Evolutionary conservation across 1,140 invertebrate species (phyloP).

Genomic region (Hestina assimilis): DNA sequence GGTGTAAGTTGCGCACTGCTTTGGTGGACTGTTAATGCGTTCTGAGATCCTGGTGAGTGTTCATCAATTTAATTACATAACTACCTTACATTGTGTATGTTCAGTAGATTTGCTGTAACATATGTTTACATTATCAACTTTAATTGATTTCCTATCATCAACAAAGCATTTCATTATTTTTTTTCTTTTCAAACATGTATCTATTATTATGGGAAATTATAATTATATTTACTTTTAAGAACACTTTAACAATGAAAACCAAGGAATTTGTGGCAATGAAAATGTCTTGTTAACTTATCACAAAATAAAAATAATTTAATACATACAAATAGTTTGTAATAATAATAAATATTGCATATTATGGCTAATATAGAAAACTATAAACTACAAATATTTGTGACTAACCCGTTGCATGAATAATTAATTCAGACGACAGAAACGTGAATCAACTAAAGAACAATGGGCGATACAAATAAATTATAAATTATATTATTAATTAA

Average conservation of each 20-base stretch:
- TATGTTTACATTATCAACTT: not conserved
- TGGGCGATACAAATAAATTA: no score
- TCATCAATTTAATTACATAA: slow-evolving; percentile 60
- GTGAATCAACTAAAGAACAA: not conserved
- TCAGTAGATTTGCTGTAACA: slow-evolving; percentile 1
- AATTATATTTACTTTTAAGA: not conserved
- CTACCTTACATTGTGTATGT: slow-evolving; percentile 10
- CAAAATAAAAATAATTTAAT: no score
- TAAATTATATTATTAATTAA: no score
- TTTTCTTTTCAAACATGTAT: not conserved
- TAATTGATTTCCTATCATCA: not conserved
- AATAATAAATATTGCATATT: no score
- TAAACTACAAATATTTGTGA: slow-evolving; percentile 31
- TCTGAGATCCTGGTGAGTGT: slow-evolving; percentile 68
- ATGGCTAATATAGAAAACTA: not conserved
- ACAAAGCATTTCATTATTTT: slow-evolving; percentile 3
- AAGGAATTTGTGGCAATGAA: no score
- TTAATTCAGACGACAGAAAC: no score
- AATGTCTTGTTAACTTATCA: not conserved
- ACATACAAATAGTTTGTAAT: no score
- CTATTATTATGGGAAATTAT: not conserved
- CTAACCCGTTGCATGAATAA: slow-evolving; percentile 43
- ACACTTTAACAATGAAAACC: no score
- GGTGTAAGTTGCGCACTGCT: slow-evolving; percentile 74
- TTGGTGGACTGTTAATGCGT: slow-evolving; percentile 73